Evolutionary conservation across 2,113 vertebrate species (phyloP).

Genomic region (Todiramphus chloris): DNA sequence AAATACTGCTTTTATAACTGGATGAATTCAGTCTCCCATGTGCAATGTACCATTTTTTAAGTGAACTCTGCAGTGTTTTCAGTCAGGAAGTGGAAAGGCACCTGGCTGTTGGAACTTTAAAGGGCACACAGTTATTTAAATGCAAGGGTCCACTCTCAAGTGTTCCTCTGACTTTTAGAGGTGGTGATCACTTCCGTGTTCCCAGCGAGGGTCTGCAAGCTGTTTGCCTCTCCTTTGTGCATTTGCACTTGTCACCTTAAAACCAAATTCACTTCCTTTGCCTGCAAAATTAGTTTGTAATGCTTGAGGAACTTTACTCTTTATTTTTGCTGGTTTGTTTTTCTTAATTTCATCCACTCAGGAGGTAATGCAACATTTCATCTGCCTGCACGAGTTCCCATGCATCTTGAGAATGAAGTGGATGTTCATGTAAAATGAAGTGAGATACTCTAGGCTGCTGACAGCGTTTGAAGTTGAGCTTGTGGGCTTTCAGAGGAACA

Average conservation of each 20-base stretch:
- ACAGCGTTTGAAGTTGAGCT: neutral
- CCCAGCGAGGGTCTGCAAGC: neutral
- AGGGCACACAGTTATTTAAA: neutral
- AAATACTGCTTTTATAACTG: neutral
- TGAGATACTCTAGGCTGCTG: neutral
- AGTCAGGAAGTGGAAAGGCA: neutral
- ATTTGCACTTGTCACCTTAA: neutral
- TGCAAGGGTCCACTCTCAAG: neutral
- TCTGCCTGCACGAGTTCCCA: neutral
- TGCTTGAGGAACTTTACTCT: neutral
- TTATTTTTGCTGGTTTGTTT: neutral
- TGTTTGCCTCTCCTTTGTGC: neutral
- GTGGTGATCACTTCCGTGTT: neutral
- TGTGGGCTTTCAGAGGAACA: neutral
- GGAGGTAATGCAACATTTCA: neutral
- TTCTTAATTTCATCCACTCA: neutral
- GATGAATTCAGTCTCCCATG: neutral
- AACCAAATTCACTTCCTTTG: neutral
- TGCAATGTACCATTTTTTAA: neutral
- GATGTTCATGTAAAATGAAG: neutral
- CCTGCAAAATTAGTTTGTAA: conserved; percentile 1
- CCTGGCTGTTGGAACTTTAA: neutral
- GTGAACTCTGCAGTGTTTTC: neutral
- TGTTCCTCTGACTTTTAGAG: neutral
- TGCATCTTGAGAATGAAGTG: neutral